These are phyloP conservation scores for Peromyscus maniculatus DNA, from an alignment of 2,113 vertebrate genomes.

Conservation along the genomic window DNA sequence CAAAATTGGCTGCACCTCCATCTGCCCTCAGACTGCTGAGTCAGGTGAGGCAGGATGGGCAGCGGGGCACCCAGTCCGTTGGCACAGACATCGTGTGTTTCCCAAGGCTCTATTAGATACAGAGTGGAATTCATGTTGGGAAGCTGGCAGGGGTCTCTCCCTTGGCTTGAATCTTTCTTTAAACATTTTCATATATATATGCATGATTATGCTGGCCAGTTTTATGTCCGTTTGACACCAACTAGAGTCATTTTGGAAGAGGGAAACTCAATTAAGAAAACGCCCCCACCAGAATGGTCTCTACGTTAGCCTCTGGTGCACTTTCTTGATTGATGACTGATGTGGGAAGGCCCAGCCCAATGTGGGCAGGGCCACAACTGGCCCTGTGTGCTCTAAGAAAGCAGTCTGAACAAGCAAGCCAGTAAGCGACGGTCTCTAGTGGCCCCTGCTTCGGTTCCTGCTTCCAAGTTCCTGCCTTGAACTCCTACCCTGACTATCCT, in stretches of 20 bases:
- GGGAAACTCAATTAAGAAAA: neutral
- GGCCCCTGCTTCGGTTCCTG: neutral
- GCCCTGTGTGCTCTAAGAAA: neutral
- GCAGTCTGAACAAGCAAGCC: neutral
- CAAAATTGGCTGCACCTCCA: slow-evolving; percentile 16
- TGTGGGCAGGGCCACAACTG: neutral
- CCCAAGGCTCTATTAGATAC: neutral
- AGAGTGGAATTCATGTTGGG: neutral
- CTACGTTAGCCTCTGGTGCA: neutral
- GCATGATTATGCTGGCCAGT: neutral
- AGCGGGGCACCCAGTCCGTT: fast-evolving
- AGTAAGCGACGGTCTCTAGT: neutral
- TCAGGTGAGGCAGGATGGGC: neutral
- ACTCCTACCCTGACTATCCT: neutral
- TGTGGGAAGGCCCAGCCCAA: neutral
- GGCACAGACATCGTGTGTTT: neutral
- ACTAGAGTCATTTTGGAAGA: neutral
- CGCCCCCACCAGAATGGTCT: neutral
- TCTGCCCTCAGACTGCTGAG: neutral
- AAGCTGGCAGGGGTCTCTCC: neutral
- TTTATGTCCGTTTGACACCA: neutral
- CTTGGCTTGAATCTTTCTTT: neutral
- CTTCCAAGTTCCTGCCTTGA: neutral
- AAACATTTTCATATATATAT: neutral
- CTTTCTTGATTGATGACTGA: neutral